A percentile compares a stretch with the other conserved stretches of the same genome.
Evolutionary conservation across 2,797 vertebrate species (phyloP).

Genomic region (Muscicapa comitata): DNA sequence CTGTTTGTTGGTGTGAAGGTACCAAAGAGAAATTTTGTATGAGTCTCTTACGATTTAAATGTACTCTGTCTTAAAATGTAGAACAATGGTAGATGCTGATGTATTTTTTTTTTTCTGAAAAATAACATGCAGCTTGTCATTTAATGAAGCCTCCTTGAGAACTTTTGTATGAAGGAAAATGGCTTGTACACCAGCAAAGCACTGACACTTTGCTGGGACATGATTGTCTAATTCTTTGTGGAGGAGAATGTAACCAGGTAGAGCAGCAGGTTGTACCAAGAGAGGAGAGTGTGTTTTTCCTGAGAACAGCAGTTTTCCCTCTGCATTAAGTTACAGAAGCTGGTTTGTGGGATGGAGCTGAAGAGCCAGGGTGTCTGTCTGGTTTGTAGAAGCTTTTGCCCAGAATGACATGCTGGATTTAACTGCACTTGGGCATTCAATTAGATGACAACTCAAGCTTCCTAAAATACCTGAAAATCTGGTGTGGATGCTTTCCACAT

Average conservation of each 20-base stretch:
- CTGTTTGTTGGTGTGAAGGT: neutral
- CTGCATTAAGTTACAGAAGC: neutral
- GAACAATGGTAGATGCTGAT: neutral
- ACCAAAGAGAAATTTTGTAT: neutral
- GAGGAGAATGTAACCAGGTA: accelerated
- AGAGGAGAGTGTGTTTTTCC: neutral
- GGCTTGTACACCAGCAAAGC: neutral
- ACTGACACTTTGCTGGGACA: neutral
- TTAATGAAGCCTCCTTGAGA: neutral
- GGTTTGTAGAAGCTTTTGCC: neutral
- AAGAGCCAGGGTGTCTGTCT: neutral
- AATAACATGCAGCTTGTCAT: neutral
- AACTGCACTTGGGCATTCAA: neutral
- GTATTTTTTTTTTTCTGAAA: neutral
- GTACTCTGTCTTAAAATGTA: neutral
- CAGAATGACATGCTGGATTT: accelerated
- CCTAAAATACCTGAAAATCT: neutral
- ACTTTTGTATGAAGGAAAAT: neutral
- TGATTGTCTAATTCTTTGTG: neutral
- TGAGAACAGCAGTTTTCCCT: neutral
- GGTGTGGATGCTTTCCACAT: neutral
- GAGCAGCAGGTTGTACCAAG: neutral
- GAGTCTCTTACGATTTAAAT: neutral
- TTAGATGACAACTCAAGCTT: neutral
- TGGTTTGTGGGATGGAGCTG: neutral